A percentile compares a stretch with the other conserved stretches of the same genome.
phyloP scores from a whole-genome alignment of 53 echinoderm and acorn worm species.

The Luidia sarsii region DNA sequence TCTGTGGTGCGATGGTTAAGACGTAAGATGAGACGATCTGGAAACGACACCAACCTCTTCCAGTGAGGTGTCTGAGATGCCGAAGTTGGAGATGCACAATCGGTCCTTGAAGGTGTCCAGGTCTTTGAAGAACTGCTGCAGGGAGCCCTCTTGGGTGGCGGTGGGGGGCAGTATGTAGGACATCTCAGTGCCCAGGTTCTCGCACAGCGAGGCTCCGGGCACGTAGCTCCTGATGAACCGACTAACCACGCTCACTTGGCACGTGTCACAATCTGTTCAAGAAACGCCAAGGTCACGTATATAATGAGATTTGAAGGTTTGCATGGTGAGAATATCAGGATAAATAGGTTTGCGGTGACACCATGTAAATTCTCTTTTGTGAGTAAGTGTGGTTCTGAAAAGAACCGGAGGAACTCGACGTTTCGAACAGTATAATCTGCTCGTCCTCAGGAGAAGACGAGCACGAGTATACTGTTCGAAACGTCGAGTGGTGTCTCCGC shows the following conservation, averaged over 20 bases:
- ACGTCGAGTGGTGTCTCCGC: too few relatives aligned
- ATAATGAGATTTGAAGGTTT: too few relatives aligned
- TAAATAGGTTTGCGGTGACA: too few relatives aligned
- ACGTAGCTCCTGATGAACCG: slow-evolving; percentile 81
- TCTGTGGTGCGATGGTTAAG: not conserved
- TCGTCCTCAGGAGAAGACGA: too few relatives aligned
- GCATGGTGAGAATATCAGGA: too few relatives aligned
- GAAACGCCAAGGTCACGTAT: too few relatives aligned
- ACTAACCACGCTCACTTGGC: slow-evolving; percentile 72
- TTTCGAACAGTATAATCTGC: too few relatives aligned
- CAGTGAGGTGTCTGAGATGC: slow-evolving; percentile 94
- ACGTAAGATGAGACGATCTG: not conserved
- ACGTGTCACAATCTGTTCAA: slow-evolving; percentile 87
- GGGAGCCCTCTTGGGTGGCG: slow-evolving; percentile 54
- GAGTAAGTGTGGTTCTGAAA: too few relatives aligned
- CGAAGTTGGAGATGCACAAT: slow-evolving; percentile 86
- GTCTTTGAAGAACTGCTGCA: slow-evolving; percentile 73
- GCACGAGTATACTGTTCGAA: too few relatives aligned
- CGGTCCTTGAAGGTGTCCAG: slow-evolving; percentile 73
- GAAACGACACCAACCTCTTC: slow-evolving; percentile 72
- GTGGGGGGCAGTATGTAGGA: slow-evolving; percentile 83
- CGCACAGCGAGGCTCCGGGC: slow-evolving; percentile 76
- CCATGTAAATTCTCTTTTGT: too few relatives aligned
- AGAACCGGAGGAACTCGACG: too few relatives aligned
- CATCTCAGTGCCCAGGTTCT: slow-evolving; percentile 85